Percentiles rank a stretch among this genome's conserved stretches.
Evolutionary conservation across 2,888 invertebrate species (phyloP).

Genomic region (Unio pictorum): DNA sequence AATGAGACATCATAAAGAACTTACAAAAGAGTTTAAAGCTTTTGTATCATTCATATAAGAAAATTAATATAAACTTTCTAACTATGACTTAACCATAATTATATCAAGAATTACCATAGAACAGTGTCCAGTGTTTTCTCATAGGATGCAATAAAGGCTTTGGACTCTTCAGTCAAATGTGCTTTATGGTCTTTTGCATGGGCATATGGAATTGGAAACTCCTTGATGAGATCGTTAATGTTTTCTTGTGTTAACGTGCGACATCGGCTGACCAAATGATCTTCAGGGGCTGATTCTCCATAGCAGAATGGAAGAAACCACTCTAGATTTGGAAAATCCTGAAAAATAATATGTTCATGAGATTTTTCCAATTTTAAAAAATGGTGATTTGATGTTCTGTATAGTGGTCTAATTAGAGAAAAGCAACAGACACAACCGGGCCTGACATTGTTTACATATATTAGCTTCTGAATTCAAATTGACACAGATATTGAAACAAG

Average conservation of each 20-base stretch:
- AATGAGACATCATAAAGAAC: too few relatives aligned
- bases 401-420: neutral
- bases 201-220: constrained; percentile 64
- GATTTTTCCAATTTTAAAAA: neutral
- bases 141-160: constrained; percentile 59
- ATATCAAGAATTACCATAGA: too few relatives aligned
- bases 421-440: too few relatives aligned
- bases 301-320: constrained; percentile 70
- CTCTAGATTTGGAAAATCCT: constrained; percentile 66
- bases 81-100: too few relatives aligned
- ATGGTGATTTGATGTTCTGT: too few relatives aligned
- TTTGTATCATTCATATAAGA: too few relatives aligned
- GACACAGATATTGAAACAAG: too few relatives aligned
- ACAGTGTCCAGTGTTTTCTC: constrained; percentile 62
- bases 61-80: too few relatives aligned
- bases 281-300: constrained; percentile 62
- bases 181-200: constrained; percentile 53
- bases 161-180: constrained; percentile 59
- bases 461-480: too few relatives aligned
- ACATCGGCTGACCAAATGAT: constrained; percentile 54
- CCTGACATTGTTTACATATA: too few relatives aligned
- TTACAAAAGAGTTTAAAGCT: too few relatives aligned
- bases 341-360: constrained; percentile 9
- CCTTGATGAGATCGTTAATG: constrained; percentile 63
- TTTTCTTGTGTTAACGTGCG: constrained; percentile 57